These are phyloP conservation scores for Ectemnius lituratus DNA, from an alignment of 2,888 invertebrate genomes.

Conservation along the genomic window DNA sequence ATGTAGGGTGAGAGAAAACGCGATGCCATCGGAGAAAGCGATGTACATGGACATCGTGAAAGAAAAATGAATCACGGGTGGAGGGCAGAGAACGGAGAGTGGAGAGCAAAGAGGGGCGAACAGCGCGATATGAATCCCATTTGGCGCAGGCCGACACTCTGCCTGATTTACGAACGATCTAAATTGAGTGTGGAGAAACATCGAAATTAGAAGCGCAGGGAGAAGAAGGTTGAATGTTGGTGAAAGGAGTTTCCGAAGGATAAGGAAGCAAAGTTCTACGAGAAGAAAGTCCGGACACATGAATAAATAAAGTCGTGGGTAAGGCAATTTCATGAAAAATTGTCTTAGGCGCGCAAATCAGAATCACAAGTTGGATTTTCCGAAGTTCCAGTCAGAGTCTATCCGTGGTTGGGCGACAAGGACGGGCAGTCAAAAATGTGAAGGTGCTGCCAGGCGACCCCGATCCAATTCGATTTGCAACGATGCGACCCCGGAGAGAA, in stretches of 20 bases:
- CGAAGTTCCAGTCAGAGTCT: no score
- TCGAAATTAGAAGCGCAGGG: slow-evolving; percentile 11
- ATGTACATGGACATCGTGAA: no score
- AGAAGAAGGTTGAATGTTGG: not conserved
- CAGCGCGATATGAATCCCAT: slow-evolving; percentile 19
- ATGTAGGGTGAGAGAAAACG: no score
- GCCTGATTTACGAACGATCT: slow-evolving; percentile 2
- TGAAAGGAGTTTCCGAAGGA: not conserved
- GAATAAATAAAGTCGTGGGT: no score
- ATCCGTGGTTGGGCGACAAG: slow-evolving; percentile 23
- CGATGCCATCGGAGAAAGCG: no score
- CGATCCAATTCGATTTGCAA: slow-evolving; percentile 69
- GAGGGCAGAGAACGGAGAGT: slow-evolving; percentile 9
- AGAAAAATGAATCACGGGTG: no score
- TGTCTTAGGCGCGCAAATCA: not conserved
- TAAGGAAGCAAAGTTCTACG: slow-evolving; percentile 4
- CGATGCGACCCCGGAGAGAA: slow-evolving; percentile 49
- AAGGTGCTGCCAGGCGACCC: slow-evolving; percentile 10
- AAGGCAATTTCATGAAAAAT: not conserved
- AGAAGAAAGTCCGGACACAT: not conserved
- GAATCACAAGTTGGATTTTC: not conserved
- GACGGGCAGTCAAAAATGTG: slow-evolving; percentile 62
- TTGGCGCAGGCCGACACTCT: not conserved
- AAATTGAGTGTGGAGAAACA: slow-evolving; percentile 29
- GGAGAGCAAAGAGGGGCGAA: not conserved